Evolutionary conservation across 2,888 invertebrate genomes (phyloP).

Genomic region (Metacarcinus magister): DNA sequence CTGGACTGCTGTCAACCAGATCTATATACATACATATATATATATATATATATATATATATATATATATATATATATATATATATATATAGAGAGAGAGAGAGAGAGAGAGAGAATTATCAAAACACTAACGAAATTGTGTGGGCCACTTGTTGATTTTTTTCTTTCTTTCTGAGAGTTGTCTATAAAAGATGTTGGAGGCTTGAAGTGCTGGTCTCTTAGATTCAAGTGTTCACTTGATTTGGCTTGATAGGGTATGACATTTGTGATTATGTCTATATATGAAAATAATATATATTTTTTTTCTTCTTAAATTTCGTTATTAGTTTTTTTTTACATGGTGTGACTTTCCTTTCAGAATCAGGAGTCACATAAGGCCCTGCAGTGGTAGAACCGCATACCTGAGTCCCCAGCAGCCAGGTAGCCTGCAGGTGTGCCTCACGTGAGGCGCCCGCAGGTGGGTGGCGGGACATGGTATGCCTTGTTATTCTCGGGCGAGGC

Average conservation of each 20-base stretch:
- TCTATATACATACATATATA: too few species aligned
- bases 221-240: background rate
- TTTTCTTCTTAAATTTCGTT: background rate
- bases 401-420: conserved; percentile 22
- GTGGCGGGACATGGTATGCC: background rate
- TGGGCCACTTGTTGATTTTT: too few species aligned
- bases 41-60: too few species aligned
- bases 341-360: conserved; percentile 16
- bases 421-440: conserved; percentile 26
- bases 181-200: background rate
- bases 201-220: background rate
- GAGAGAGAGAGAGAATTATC: background rate
- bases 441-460: conserved; percentile 8
- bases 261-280: background rate
- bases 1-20: background rate
- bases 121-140: too few species aligned
- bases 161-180: background rate
- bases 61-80: too few species aligned
- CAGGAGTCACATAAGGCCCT: background rate
- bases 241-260: background rate
- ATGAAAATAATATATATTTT: background rate
- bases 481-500: background rate
- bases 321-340: background rate
- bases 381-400: background rate
- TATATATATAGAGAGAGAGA: background rate